phyloP scores from a whole-genome alignment of 2,113 vertebrate genomes.

The Procavia capensis region DNA sequence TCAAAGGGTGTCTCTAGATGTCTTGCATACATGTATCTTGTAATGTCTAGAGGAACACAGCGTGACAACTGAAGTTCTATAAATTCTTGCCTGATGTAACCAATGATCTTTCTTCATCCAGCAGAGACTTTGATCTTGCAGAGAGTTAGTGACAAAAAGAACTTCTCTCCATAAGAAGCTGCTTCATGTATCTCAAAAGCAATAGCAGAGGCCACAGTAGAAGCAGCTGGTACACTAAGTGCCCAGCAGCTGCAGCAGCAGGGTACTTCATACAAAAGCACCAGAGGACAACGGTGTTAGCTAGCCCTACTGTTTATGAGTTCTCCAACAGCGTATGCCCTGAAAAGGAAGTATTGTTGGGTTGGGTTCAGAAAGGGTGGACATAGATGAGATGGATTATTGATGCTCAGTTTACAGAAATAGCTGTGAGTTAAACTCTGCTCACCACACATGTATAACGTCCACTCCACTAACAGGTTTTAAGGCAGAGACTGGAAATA shows the following conservation, averaged over 20 bases:
- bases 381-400: background rate
- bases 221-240: background rate
- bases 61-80: background rate
- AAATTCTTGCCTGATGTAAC: background rate
- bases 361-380: background rate
- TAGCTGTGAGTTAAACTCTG: background rate
- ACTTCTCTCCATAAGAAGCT: background rate
- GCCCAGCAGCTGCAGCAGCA: background rate
- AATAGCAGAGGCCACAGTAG: background rate
- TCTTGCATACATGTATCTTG: too few species aligned
- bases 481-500: background rate
- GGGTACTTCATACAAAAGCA: background rate
- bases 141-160: background rate
- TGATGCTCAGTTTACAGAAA: background rate
- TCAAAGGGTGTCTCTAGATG: too few species aligned
- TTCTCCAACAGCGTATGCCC: background rate
- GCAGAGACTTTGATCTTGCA: background rate
- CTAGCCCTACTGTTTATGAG: background rate
- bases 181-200: background rate
- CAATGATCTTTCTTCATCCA: background rate
- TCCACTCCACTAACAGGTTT: background rate
- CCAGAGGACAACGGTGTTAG: background rate
- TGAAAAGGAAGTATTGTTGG: background rate
- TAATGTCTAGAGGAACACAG: too few species aligned
- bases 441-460: background rate